Base-by-base conservation (phyloP, 2,797 vertebrate species). In the Schizopygopsis malacanthus region DNA sequence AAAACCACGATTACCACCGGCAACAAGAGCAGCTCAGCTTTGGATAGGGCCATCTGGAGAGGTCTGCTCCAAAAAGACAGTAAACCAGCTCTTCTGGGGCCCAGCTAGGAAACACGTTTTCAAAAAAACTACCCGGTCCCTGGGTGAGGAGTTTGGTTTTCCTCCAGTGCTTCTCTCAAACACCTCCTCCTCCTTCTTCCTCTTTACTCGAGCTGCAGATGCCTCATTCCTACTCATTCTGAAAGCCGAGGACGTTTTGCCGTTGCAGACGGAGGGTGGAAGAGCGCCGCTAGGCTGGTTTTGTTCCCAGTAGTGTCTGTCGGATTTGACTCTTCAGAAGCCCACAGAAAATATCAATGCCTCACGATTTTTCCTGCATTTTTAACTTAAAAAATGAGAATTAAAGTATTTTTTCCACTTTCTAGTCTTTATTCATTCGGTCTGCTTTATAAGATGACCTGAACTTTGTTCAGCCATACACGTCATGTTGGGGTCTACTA, bases 1-100 rank as follows among this genome's bases (percentile, higher is more conserved):
- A 94, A 95, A 96, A 95, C 95, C 95, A 95, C 94, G 88, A 91
- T 95, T 94, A 96, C 95, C 95, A 94, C 93, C 92, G 94, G 86
- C 83, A 86, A 80, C 82, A 85, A 87, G 22, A 82, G 80, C 69
- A 82, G 71, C 67, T 81, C 85, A 93, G 93, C 92, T 94, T 94
- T 94, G 95, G 95, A 95, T 93, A 92, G 92, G 93, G 90, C 93
- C 95, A 95, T 95, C 95, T 95, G 95, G 94, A 94, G 93, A 93
- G 90, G 91, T 92, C 91, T 92, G 92, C 93, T 95, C 93, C 94
- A 95, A 94, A 85, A 94, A 95, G 92, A 89, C 92, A 81, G 92
- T 94, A 93, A 93, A 95, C 92, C 93, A 88, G 85, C 91, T 94
- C 86, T 92, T 90, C 90, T 93, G 93, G 92, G 93, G 94, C 92